Base-by-base conservation (phyloP, 2,888 invertebrate species). In the Volucella inanis region DNA sequence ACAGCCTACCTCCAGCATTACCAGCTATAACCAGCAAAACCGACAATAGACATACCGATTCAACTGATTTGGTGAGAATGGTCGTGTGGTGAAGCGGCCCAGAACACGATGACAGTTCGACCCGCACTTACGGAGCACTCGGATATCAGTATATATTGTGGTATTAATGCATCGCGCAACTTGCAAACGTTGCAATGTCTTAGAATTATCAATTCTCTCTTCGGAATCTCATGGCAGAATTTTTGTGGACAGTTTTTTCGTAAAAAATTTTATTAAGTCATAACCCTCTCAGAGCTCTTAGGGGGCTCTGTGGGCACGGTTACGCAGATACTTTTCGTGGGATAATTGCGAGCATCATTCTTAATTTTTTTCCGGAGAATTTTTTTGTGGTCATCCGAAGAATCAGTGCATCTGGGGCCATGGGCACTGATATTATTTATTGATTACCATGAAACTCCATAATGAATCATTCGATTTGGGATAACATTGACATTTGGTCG, bases 141-240 rank as follows among this genome's bases (percentile, higher is more conserved):
- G 76, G 71, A 65, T 71, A 22, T 22, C 4, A 2, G 22, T 22
- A 22, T 4, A 4, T 22, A 22, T 22, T 22, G 22, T 22, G 22
- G 22, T 3, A 22, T 22, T 22, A 22, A 22, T 22, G 22, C 22
- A 22, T 22, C 22, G 31, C 54, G 54, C 2, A 14, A 39, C 38
- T 22, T 22, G 22, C 22, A 22, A 22, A 22, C 22, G 4, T 22
- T 22, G 1, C 75, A 65, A 79, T 79, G 84, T 71, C 84, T 75
- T 75, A 84, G 84, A 84, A 79, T 79, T 84, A 84, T 84, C 76
- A 84, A 84, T 80, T 79, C 79, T 84, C 84, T 79, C 79, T 79
- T 80, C 12, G 80, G 79, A 79, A 79, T 84, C 79, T 65, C 38
- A 49, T 67, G 79, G 79, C 65, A 71, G 45, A 43, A 54, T 65